Conservation (phyloP, 2,797 vertebrate species). For the Micropoecilia bifurca region DNA sequence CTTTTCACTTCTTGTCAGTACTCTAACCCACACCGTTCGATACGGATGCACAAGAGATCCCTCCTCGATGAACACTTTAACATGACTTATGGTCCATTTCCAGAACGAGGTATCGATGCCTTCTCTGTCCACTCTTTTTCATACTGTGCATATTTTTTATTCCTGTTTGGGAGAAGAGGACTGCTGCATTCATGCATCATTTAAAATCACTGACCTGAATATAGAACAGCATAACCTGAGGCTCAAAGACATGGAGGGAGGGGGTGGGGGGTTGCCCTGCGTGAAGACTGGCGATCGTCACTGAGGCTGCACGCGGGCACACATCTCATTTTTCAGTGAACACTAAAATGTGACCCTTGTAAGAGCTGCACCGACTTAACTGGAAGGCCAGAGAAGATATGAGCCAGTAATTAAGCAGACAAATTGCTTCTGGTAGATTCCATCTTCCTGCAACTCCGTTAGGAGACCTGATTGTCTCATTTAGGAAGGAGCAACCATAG, state of each 20-base stretch:
- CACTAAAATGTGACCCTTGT: background rate
- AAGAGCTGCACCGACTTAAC: constrained; percentile 4
- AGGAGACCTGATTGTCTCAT: constrained; percentile 62
- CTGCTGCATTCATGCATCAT: constrained; percentile 43
- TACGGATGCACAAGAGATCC: constrained; percentile 38
- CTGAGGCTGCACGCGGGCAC: constrained; percentile 11
- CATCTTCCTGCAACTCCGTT: constrained; percentile 66
- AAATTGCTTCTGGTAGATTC: constrained; percentile 61
- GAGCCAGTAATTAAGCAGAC: constrained; percentile 64
- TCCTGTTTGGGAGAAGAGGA: constrained; percentile 41
- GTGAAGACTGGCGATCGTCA: background rate
- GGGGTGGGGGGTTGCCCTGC: background rate
- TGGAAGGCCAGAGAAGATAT: constrained; percentile 16
- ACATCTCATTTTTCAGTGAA: constrained; percentile 9
- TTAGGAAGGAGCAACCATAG: constrained; percentile 63
- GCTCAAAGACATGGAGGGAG: constrained; percentile 39
- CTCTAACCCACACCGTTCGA: constrained; percentile 34
- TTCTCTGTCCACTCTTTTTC: constrained; percentile 46
- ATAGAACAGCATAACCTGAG: constrained; percentile 55
- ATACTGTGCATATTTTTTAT: constrained; percentile 42
- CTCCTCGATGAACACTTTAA: constrained; percentile 16
- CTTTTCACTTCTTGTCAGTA: constrained; percentile 49
- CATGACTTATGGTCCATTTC: constrained; percentile 60
- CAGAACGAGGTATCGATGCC: constrained; percentile 57
- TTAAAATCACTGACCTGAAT: constrained; percentile 75